Evolutionary conservation across 2,888 invertebrate species (phyloP), one percentile per base, ranked within the genome.

Genomic region (Lamellibrachia satsuma): DNA sequence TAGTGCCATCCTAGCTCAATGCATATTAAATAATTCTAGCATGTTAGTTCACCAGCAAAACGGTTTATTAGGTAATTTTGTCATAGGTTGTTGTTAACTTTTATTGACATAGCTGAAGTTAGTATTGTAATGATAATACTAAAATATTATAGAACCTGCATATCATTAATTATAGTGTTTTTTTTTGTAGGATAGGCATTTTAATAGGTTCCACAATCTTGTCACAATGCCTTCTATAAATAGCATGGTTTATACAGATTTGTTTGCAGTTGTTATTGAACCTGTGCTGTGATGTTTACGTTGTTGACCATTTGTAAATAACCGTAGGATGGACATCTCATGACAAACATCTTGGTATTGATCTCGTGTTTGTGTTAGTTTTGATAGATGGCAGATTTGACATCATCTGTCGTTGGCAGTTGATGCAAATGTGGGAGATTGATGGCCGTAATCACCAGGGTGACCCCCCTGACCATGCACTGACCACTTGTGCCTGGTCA

Each of bases 351-450:
- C 75, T 22, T 6, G 75, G n/a, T 75, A 75, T 75, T n/a, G 75
- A 75, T 75, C 75, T 75, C 15, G 22, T n/a, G 6, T 75, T 75
- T 22, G 4, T 22, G 6, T 6, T 22, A 75, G 75, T 75, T 75
- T 75, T 75, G 75, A 75, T 75, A 75, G n/a, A 75, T 75, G 75
- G 22, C 75, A 75, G 75, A 75, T 75, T 15, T 22, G 75, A 75
- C 75, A 75, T 75, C 75, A 75, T 75, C 75, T 75, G 22, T 75
- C 22, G 75, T 15, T 75, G 15, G 75, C 75, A 75, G 75, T 75
- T 75, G 75, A n/a, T n/a, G 75, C 75, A 75, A 75, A 75, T n/a
- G n/a, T 75, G 6, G n/a, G 75, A 75, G 75, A 75, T 75, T 75
- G 75, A 75, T 75, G 75, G 22, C 6, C 75, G n/a, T 75, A 75